Conservation (phyloP, 2,113 vertebrate species). For the Paratilapia polleni region DNA sequence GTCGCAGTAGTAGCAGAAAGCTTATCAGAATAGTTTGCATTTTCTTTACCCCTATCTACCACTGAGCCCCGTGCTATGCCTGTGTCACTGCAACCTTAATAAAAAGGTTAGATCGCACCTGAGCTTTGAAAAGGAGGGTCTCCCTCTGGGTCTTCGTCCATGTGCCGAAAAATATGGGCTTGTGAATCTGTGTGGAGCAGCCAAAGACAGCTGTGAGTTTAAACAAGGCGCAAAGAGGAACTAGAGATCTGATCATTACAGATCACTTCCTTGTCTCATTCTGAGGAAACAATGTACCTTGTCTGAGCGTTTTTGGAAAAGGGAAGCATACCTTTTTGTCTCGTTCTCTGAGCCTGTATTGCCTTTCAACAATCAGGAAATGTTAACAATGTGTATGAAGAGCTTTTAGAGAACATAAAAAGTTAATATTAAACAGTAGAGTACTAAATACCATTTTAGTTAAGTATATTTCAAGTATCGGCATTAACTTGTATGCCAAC, state of each 20-base stretch:
- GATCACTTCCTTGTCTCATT: slow-evolving; percentile 76
- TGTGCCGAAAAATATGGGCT: neutral
- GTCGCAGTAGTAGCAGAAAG: neutral
- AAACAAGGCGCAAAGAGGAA: slow-evolving; percentile 71
- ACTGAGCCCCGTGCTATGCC: neutral
- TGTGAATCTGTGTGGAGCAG: neutral
- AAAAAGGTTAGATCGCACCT: slow-evolving; percentile 23
- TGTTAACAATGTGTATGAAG: neutral
- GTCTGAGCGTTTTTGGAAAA: slow-evolving; percentile 61
- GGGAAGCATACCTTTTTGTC: slow-evolving; percentile 60
- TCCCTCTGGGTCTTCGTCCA: neutral
- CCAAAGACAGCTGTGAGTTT: slow-evolving; percentile 45
- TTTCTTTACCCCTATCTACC: neutral
- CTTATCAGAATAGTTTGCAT: neutral
- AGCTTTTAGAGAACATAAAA: neutral
- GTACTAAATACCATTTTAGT: neutral
- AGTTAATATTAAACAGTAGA: neutral
- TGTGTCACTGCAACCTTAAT: neutral
- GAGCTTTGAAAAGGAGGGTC: neutral
- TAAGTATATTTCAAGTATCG: neutral
- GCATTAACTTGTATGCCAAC: neutral
- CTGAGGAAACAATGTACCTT: slow-evolving; percentile 74
- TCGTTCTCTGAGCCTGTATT: neutral
- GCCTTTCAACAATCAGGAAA: slow-evolving; percentile 4
- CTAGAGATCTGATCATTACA: slow-evolving; percentile 42